These are phyloP conservation scores for human (Homo sapiens) DNA, from an alignment of 2,113 vertebrate species.

Conservation along the genomic window DNA sequence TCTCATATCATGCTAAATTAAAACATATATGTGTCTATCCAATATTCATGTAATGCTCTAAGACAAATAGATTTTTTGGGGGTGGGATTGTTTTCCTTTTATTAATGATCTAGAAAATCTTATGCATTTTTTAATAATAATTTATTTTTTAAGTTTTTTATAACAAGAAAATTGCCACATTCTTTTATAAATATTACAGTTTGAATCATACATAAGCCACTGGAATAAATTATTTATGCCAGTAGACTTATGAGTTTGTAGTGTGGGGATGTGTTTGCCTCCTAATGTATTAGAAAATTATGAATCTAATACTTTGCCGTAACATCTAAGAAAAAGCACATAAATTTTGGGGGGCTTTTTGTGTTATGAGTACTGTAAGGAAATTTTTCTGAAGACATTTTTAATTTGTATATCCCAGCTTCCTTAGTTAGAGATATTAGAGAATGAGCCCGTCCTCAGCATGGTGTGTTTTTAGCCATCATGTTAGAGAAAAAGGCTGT, in stretches of 20 bases:
- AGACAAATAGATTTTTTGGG: background rate
- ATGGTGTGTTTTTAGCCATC: constrained; percentile 41
- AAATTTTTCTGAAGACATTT: constrained; percentile 44
- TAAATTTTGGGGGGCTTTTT: background rate
- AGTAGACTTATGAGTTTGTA: constrained; percentile 38
- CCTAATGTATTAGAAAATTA: constrained; percentile 56
- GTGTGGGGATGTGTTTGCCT: background rate
- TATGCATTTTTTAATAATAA: constrained; percentile 38
- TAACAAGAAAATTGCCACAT: constrained; percentile 58
- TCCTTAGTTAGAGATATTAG: background rate
- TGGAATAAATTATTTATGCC: constrained; percentile 65
- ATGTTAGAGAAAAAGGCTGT: background rate
- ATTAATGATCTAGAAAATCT: constrained; percentile 10
- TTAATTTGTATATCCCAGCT: background rate
- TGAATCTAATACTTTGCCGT: constrained; percentile 51
- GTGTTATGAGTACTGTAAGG: background rate
- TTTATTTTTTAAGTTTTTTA: constrained; percentile 58
- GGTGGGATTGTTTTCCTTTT: background rate
- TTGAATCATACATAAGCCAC: constrained; percentile 53
- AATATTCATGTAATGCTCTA: background rate
- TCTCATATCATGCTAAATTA: background rate
- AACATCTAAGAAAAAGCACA: constrained; percentile 46
- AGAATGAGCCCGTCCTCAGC: constrained; percentile 1
- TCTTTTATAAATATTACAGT: constrained; percentile 25
- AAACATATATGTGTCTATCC: background rate